Base-by-base conservation (phyloP, 2,797 vertebrate species). In the Poliocrania exsul region DNA sequence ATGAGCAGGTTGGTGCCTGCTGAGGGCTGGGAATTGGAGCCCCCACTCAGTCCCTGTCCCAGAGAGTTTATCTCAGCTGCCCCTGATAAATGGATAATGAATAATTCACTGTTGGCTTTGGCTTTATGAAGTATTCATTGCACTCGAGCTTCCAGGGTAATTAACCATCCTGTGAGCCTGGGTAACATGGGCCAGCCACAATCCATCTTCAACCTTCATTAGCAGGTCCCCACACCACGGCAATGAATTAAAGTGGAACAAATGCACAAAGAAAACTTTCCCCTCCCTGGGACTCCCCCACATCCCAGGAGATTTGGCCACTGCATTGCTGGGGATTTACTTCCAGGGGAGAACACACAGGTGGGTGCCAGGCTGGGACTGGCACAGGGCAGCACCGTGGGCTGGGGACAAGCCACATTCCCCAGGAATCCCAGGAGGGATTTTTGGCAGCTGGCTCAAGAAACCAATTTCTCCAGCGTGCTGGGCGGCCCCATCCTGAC, bases 81-180 rank as follows among this genome's bases (percentile, higher is more conserved):
- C 73, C 88, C 86, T 57, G 81, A 95, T 94, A 73, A 79, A 93
- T 38, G 82, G 81, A 61, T 57, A 67, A 93, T 91, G 88, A 97
- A 91, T 95, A 92, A 94, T 94, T 94, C 86, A 91, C 86, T 44
- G 86, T 91, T 61, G 84, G 80, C 67, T 94, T 87, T 86, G 54
- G 81, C 89, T 96, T 93, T 95, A 86, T 95, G 95, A 96, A 96
- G 77, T 58, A 70, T 93, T 95, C 95, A 88, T 94, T 51, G 88
- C 44, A 3, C 64, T 79, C 58, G 16, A 58, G 83, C 66, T 86
- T 93, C 89, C 56, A 16, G 79, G 72, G 92, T 95, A 93, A 96
- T 97, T 91, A 93, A 93, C 56, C 85, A 54, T 69, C 90, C 65
- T 20, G 8, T 6, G 51, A 87, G 92, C 67, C 19, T 3, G 3